Evolutionary conservation across 23 tunicate species (phyloP), one percentile per base, ranked within the genome.

Genomic region (Trididemnum clinides): DNA sequence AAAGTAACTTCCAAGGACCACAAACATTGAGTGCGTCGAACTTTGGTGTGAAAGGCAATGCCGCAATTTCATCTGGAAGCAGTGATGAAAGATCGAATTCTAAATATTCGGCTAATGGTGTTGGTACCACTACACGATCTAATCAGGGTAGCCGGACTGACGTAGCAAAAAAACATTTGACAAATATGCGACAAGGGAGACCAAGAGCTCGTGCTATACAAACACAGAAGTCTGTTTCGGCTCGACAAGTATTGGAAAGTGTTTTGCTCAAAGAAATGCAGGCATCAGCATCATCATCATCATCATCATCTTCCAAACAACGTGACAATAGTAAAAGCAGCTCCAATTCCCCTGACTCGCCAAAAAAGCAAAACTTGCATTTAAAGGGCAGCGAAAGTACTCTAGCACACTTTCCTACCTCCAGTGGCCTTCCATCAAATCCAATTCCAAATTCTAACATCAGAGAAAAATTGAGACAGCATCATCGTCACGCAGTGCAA

Each of bases 401-500:
- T 59, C 27, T 28, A 28, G 19, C 75, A 6, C 7, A 4, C 31
- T 66, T 32, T 66, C 37, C 75, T 31, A 6, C 75, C 31, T 7
- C 75, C 4, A 32, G 10, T 66, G 75, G 37, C n/a, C 31, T 66
- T 3, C 37, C 75, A 28, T 4, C 37, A 3, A 66, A 32, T 66
- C 37, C 75, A 2, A 66, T 66, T 66, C 37, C 36, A 6, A 66
- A n/a, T 23, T 66, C 75, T 4, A 84, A 78, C 74, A 82, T 87
- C 23, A 39, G 91, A 29, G 97, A 92, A 57, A 92, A 87, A 50
- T 51, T 87, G 54, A 66, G 86, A 33, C 91, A 87, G 77, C 91
- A 87, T 80, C 82, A 87, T 70, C 77, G 78, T 6, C 85, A 87
- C 39, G 70, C 39, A 23, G 30, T 50, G 33, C 83, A 78, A 12